Percentiles rank a stretch among this genome's conserved stretches.
These are phyloP conservation scores for Oreochromis grahami DNA, from an alignment of 2,797 vertebrate genomes.

Conservation along the genomic window DNA sequence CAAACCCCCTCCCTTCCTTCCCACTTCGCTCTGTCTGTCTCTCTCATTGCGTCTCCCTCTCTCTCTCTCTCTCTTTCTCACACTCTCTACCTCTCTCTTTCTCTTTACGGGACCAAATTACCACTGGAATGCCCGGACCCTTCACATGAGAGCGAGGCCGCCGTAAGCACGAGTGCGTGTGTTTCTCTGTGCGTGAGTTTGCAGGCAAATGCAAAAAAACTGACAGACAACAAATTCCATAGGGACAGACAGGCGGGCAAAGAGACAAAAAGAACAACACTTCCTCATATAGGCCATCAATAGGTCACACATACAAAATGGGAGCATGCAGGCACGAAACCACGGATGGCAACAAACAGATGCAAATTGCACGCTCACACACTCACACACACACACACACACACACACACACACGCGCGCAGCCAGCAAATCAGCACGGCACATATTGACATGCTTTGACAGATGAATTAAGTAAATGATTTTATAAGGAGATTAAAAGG, in stretches of 20 bases:
- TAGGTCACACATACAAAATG: slow-evolving; percentile 37
- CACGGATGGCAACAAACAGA: slow-evolving; percentile 59
- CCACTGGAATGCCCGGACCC: slow-evolving; percentile 83
- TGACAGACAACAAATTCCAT: slow-evolving; percentile 28
- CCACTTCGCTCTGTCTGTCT: slow-evolving; percentile 66
- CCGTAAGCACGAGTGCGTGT: slow-evolving; percentile 74
- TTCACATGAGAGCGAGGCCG: slow-evolving; percentile 83
- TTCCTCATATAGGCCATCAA: slow-evolving; percentile 30
- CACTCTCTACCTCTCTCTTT: slow-evolving; percentile 45
- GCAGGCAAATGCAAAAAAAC: slow-evolving; percentile 21
- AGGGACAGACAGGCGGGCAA: slow-evolving; percentile 38
- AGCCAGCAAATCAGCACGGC: slow-evolving; percentile 71
- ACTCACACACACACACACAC: slow-evolving; percentile 6
- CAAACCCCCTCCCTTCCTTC: slow-evolving; percentile 48
- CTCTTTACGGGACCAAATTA: slow-evolving; percentile 91
- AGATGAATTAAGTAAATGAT: slow-evolving; percentile 88
- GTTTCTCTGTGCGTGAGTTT: slow-evolving; percentile 65
- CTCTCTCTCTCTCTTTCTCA: slow-evolving; percentile 62
- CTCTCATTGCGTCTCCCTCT: slow-evolving; percentile 36
- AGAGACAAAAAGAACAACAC: slow-evolving; percentile 40
- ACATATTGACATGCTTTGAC: slow-evolving; percentile 84
- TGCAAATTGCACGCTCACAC: slow-evolving; percentile 28
- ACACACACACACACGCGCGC: not conserved
- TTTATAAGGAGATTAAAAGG: slow-evolving; percentile 86
- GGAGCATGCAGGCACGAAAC: slow-evolving; percentile 20